Conservation (phyloP, 2,797 vertebrate species). For the Spinus olivaceus region DNA sequence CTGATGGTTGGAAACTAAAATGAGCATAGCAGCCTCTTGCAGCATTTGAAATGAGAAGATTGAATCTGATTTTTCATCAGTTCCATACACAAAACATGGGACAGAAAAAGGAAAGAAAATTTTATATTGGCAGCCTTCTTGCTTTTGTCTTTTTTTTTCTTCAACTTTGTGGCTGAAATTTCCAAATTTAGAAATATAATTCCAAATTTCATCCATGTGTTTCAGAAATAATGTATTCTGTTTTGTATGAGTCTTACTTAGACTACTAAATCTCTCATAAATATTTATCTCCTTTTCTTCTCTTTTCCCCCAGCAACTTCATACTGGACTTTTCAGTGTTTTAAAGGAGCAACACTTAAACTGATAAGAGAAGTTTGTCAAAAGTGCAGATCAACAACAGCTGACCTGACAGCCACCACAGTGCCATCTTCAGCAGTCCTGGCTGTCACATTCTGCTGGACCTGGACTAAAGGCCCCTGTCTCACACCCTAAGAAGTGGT, state of each 20-base stretch:
- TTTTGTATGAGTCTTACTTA: background rate
- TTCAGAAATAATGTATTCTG: background rate
- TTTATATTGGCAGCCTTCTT: background rate
- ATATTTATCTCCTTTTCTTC: background rate
- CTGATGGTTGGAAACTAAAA: background rate
- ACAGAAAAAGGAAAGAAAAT: background rate
- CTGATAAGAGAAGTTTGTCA: background rate
- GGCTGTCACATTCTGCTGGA: background rate
- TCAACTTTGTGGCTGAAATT: background rate
- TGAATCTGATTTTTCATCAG: background rate
- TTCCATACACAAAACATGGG: accelerated
- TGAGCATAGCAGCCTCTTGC: background rate
- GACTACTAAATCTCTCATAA: background rate
- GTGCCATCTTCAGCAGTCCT: background rate
- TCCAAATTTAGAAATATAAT: background rate
- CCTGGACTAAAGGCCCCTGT: background rate
- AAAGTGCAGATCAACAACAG: background rate
- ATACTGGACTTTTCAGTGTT: background rate
- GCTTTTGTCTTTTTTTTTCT: background rate
- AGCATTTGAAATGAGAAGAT: background rate
- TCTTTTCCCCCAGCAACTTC: background rate
- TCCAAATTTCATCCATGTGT: background rate
- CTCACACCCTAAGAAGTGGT: background rate
- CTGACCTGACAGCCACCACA: background rate
- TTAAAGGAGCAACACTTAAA: background rate